A percentile compares a stretch with the other conserved stretches of the same genome.
Conservation (phyloP, 2,113 vertebrate species). For the Malurus elegans region DNA sequence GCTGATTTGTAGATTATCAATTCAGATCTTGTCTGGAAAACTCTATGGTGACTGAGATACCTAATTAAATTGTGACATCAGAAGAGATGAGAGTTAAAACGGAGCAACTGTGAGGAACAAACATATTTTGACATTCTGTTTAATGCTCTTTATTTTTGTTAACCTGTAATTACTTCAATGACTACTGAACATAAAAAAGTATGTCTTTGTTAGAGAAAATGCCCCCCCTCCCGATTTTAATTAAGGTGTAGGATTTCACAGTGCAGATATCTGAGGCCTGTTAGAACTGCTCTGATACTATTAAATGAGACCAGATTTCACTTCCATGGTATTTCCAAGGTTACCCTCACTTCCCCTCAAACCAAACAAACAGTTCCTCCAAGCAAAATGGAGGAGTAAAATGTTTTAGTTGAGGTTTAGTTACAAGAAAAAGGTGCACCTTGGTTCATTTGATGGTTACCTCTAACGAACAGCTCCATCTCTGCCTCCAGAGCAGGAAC, state of each 20-base stretch:
- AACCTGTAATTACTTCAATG: slow-evolving; percentile 14
- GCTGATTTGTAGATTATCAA: background rate
- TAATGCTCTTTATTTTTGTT: slow-evolving; percentile 35
- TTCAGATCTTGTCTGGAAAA: slow-evolving; percentile 9
- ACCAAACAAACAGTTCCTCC: slow-evolving; percentile 9
- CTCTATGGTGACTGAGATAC: background rate
- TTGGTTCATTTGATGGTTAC: background rate
- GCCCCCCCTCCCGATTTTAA: background rate
- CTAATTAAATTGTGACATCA: slow-evolving; percentile 35
- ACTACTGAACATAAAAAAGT: slow-evolving; percentile 1
- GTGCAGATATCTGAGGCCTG: background rate
- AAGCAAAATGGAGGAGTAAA: background rate
- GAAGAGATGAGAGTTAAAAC: slow-evolving; percentile 24
- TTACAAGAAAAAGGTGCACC: background rate
- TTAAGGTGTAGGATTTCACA: slow-evolving; percentile 45
- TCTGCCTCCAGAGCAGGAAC: background rate
- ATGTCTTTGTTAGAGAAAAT: background rate
- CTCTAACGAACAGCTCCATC: background rate
- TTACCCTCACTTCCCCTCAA: background rate
- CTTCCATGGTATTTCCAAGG: background rate
- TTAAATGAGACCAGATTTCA: slow-evolving; percentile 1
- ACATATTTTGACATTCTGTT: slow-evolving; percentile 45
- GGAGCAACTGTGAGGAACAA: background rate
- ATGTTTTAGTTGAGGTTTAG: background rate
- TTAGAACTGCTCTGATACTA: slow-evolving; percentile 11